These are phyloP conservation scores for Galaxea fascicularis DNA, from an alignment of 92 coral and sea anemone species.

Conservation along the genomic window DNA sequence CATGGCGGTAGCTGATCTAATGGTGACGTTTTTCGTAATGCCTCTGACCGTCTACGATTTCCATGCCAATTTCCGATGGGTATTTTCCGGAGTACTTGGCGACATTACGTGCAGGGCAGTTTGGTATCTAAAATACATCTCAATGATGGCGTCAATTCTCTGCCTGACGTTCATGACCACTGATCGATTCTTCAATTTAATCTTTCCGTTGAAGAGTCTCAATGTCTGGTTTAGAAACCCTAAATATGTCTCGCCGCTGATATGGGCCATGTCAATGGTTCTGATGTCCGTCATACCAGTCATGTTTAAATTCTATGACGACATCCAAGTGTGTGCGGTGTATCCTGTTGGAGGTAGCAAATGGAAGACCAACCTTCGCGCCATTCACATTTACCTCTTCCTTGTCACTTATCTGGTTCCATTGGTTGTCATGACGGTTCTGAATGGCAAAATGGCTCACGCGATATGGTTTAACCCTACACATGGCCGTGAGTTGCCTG, in stretches of 20 bases:
- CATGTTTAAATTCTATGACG: no score
- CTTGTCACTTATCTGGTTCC: slow-evolving; percentile 8
- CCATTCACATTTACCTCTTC: neutral
- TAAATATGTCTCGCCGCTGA: neutral
- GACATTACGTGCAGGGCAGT: neutral
- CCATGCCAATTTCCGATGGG: neutral
- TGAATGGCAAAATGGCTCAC: slow-evolving; percentile 1
- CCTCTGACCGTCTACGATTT: neutral
- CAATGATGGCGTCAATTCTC: slow-evolving; percentile 19
- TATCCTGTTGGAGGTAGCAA: neutral
- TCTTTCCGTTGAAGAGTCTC: slow-evolving; percentile 9
- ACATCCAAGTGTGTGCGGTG: no score
- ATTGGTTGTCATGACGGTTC: neutral
- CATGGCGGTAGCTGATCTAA: slow-evolving; percentile 6
- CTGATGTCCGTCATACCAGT: slow-evolving; percentile 8
- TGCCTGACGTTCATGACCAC: slow-evolving; percentile 17
- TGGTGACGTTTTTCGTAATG: slow-evolving; percentile 8
- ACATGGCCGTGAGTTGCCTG: neutral
- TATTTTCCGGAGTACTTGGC: neutral
- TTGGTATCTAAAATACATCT: neutral
- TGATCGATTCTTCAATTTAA: slow-evolving; percentile 27
- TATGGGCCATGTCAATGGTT: slow-evolving; percentile 9
- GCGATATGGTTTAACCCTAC: slow-evolving; percentile 15
- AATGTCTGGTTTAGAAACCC: slow-evolving; percentile 31
- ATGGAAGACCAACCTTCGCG: neutral